Evolutionary conservation across 2,797 vertebrate species (phyloP).

Genomic region (Apodemus agrarius): DNA sequence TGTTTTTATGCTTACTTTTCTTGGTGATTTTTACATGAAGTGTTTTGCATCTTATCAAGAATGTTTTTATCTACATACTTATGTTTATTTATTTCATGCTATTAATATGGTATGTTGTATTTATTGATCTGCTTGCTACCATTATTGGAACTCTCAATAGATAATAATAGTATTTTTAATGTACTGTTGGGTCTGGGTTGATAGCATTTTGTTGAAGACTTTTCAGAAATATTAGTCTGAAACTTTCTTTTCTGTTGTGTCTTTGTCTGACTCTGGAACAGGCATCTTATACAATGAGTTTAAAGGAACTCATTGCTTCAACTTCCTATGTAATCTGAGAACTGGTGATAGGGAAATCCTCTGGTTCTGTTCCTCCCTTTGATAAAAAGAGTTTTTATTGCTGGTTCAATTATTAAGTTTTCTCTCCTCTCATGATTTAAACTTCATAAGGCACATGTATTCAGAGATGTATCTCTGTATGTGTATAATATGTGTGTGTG

Average conservation of each 20-base stretch:
- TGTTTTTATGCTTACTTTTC: background rate
- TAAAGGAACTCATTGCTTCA: background rate
- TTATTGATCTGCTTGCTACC: background rate
- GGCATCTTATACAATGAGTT: background rate
- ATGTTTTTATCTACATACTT: background rate
- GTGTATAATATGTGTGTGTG: too few species aligned
- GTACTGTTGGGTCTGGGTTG: background rate
- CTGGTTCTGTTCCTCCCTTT: too few species aligned
- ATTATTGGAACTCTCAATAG: background rate
- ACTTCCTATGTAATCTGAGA: background rate
- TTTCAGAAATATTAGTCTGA: background rate
- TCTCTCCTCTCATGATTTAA: background rate
- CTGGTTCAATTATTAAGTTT: background rate
- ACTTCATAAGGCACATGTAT: background rate
- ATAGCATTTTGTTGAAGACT: background rate
- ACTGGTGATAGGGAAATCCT: too few species aligned
- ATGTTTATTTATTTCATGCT: background rate
- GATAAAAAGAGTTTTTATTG: background rate
- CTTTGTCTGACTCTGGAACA: background rate
- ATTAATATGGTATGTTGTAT: background rate
- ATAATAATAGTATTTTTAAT: background rate
- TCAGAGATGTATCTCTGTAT: too few species aligned
- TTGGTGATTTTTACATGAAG: background rate
- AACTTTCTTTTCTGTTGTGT: background rate
- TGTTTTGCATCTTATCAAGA: background rate